Base-by-base conservation (phyloP, 2,888 invertebrate genomes). In the Pterobdella sp. region DNA sequence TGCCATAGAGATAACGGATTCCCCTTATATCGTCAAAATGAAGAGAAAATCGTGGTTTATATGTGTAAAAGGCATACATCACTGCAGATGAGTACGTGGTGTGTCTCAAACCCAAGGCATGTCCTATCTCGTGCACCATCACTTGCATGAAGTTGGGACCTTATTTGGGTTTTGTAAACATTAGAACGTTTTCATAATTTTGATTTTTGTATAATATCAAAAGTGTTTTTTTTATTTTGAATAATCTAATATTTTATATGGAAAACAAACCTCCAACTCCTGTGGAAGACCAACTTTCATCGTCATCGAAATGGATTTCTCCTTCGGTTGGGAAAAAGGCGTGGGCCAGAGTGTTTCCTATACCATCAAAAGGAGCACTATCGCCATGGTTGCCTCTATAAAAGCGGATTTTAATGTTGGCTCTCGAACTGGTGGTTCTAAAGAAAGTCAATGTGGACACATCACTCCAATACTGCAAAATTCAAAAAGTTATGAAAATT, bases 1-100 rank as follows among this genome's bases (percentile, higher is more conserved):
- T 14, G 75, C 77, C 1, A 75, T 77, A 18, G 77, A 78, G 77
- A 63, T 77, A 60, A 80, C 81, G 74, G 78, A 77, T 76, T 81
- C 81, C 81, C 79, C 29, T 42, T 22, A 68, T 42, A 29, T 68
- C 68, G 31, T 68, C 68, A 26, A n/a, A 3, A 10, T 36, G 35
- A 14, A 68, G 77, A 80, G 1, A 75, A 78, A 18, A 72, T 34
- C 26, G 36, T 1, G 36, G n/a, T 10, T 18, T 1, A 42, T 68
- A 68, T 2, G 34, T 37, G 42, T 68, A 68, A 31, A 22, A 35
- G n/a, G 68, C 32, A 37, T 68, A 68, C 68, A 68, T 68, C n/a
- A 68, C 68, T 10, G 68, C 34, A 10, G 4, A 2, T 14, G 26
- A 1, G 31, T 37, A 36, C 3, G 22, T 68, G 4, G 37, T 35